A percentile compares a stretch with the other conserved stretches of the same genome.
Conservation (phyloP, 2,888 invertebrate genomes). For the Philonicus albiceps region DNA sequence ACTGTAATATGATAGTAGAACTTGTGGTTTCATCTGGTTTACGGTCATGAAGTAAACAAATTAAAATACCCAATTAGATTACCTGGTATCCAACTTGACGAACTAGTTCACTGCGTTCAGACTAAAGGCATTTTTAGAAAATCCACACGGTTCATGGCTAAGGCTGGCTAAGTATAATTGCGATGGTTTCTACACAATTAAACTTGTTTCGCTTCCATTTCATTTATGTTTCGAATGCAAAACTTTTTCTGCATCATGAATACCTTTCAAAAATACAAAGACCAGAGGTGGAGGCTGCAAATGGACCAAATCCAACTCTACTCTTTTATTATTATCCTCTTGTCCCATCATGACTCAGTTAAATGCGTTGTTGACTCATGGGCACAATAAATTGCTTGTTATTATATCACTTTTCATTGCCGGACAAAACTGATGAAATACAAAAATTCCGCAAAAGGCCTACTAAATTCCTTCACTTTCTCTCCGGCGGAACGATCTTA, state of each 20-base stretch:
- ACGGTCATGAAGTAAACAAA: constrained; percentile 16
- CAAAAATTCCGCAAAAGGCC: not conserved
- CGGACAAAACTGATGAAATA: not conserved
- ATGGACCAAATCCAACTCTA: not conserved
- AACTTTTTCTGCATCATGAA: not conserved
- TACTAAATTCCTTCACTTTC: constrained; percentile 10
- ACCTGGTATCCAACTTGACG: not conserved
- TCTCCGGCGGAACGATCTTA: not conserved
- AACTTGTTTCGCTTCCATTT: not conserved
- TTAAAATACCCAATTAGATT: constrained; percentile 12
- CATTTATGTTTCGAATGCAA: not conserved
- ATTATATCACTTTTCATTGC: constrained; percentile 3
- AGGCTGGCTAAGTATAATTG: not conserved
- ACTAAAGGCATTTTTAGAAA: not conserved
- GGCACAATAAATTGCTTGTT: constrained; percentile 8
- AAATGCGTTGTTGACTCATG: not conserved
- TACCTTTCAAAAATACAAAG: not conserved
- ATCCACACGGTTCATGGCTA: constrained; percentile 1
- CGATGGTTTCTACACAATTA: not conserved
- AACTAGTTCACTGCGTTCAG: constrained; percentile 5
- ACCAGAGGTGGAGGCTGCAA: not conserved
- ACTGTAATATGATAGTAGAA: not conserved
- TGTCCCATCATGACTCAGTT: not conserved
- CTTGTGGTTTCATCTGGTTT: constrained; percentile 22
- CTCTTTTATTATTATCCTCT: not conserved